Evolutionary conservation across 2,797 vertebrate genomes (phyloP), one percentile per base, ranked within the genome.

Genomic region (Sorex maritimensis): DNA sequence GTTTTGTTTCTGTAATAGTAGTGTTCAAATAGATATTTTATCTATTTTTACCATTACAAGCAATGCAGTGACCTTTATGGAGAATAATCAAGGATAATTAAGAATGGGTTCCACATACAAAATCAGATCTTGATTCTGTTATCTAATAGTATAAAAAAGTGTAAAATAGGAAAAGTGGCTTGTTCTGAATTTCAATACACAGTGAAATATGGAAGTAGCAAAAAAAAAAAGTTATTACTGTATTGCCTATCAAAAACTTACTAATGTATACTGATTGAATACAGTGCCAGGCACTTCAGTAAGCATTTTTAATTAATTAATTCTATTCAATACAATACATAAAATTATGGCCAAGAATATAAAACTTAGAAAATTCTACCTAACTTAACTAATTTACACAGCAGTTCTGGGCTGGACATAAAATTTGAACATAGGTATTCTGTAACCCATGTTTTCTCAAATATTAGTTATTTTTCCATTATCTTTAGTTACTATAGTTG

Each of bases 121-220:
- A 69, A 87, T 96, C 49, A 74, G 14, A 84, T 80, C 11, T 11
- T 82, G 38, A 3, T 68, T 93, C 30, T 85, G 3, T 23, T 65
- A 49, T 13, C 84, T 9, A 92, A 63, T 74, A 15, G 82, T 38
- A 75, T 23, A 92, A 30, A 93, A 30, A 24, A 86, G 34, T 96
- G 79, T 0, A 0, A 49, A 30, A 61, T 13, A 55, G 55, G 46
- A 8, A 41, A 96, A 77, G 72, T 17, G 3, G 52, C 7, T 38
- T 65, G 5, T 68, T 80, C 34, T 84, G 12, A 55, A 72, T 24
- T 82, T 93, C 52, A 75, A 1, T 86, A 94, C 96, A 46, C 44
- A 81, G 0, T 69, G 38, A 95, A 92, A 86, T 46, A 79, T 26
- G 34, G 26, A 13, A 30, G 3, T 78, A 73, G 81, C 34, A 71